These are phyloP conservation scores for Sebastes schlegelii DNA, from an alignment of 2,113 vertebrate genomes.

Conservation along the genomic window DNA sequence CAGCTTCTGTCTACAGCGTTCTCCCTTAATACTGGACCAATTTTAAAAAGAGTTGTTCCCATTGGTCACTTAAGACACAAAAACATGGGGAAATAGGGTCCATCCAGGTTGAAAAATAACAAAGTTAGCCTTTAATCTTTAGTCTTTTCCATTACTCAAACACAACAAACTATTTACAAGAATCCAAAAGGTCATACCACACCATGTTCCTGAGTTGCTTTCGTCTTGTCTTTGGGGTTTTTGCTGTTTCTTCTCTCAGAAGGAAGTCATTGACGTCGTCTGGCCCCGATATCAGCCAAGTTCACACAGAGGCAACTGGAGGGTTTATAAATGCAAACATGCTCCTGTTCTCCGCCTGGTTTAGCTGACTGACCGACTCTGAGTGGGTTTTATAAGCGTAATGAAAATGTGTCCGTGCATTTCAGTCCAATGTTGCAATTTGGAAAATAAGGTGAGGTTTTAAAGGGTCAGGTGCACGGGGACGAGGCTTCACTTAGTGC, in stretches of 20 bases:
- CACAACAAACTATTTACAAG: conserved; percentile 27
- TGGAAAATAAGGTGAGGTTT: conserved; percentile 9
- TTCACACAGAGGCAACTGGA: conserved; percentile 10
- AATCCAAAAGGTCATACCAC: background rate
- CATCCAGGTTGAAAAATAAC: too few species aligned
- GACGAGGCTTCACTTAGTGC: conserved; percentile 20
- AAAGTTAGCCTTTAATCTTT: background rate
- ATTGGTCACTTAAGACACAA: too few species aligned
- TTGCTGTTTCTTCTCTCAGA: conserved; percentile 1
- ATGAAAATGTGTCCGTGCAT: conserved; percentile 29
- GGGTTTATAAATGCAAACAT: conserved; percentile 31
- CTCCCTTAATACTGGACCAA: too few species aligned
- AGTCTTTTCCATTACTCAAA: conserved; percentile 27
- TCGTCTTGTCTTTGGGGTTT: background rate
- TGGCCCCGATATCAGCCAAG: conserved; percentile 1
- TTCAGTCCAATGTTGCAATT: conserved; percentile 34
- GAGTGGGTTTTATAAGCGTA: conserved; percentile 46
- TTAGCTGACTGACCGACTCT: conserved; percentile 13
- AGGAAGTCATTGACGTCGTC: background rate
- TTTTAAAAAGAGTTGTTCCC: too few species aligned
- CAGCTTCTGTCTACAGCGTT: too few species aligned
- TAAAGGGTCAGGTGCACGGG: background rate
- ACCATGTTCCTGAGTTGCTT: background rate
- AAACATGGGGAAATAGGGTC: too few species aligned
- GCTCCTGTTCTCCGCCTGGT: conserved; percentile 10